These are phyloP conservation scores for Gyps fulvus DNA, from an alignment of 2,113 vertebrate genomes.

Conservation along the genomic window DNA sequence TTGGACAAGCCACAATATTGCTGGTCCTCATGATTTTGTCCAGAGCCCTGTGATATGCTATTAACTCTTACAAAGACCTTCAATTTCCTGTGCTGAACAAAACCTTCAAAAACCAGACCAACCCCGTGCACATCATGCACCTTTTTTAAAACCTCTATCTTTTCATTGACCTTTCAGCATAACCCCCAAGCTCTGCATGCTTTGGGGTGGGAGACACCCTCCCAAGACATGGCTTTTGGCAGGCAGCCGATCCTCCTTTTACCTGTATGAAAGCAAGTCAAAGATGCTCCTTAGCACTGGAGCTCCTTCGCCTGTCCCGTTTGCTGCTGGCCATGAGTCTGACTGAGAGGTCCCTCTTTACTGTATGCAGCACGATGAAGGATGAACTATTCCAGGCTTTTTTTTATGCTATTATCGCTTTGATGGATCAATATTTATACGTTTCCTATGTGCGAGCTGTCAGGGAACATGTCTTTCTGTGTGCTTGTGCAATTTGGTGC, in stretches of 20 bases:
- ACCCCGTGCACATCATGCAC: not conserved
- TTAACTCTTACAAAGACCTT: not conserved
- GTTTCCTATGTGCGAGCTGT: not conserved
- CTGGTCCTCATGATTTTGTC: not conserved
- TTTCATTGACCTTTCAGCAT: not conserved
- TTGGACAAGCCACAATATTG: not conserved
- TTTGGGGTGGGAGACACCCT: not conserved
- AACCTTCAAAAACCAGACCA: not conserved
- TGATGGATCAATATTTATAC: too few species aligned
- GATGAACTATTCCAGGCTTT: not conserved
- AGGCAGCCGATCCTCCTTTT: not conserved
- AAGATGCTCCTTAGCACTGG: not conserved
- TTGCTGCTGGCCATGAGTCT: not conserved
- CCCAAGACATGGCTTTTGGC: not conserved
- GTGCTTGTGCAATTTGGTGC: not conserved
- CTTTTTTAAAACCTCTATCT: not conserved
- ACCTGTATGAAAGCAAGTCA: not conserved
- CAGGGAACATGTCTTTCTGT: not conserved
- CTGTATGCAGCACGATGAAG: accelerated
- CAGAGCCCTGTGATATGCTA: not conserved
- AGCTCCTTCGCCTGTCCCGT: not conserved
- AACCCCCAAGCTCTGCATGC: accelerated
- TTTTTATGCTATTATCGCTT: not conserved
- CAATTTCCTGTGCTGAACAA: not conserved
- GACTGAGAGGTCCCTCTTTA: not conserved